Percentiles rank a stretch among this genome's conserved stretches.
Evolutionary conservation across 1,140 invertebrate species (phyloP).

Genomic region (Heliothis virescens): DNA sequence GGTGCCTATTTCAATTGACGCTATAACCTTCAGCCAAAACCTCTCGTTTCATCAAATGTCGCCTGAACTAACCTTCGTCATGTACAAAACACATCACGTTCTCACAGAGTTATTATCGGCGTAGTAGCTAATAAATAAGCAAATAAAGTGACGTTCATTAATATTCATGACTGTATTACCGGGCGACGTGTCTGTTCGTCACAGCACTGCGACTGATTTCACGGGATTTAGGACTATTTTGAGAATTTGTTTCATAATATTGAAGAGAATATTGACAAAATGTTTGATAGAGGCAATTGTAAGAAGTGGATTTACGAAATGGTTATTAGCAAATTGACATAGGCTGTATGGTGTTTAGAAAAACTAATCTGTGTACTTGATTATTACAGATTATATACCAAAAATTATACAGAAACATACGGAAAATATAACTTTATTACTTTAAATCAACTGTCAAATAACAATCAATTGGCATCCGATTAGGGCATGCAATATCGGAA

Average conservation of each 20-base stretch:
- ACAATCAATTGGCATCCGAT: too few relatives aligned
- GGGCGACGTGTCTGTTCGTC: conserved; percentile 55
- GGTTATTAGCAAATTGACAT: background rate
- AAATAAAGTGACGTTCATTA: conserved; percentile 70
- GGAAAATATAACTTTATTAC: too few relatives aligned
- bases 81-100: conserved; percentile 45
- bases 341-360: too few relatives aligned
- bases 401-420: too few relatives aligned
- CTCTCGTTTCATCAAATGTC: conserved; percentile 11
- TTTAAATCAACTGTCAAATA: too few relatives aligned
- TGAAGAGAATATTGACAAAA: background rate
- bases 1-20: too few relatives aligned
- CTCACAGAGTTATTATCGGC: conserved; percentile 59
- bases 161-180: conserved; percentile 70
- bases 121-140: conserved; percentile 68
- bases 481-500: too few relatives aligned
- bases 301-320: background rate
- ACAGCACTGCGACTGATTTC: conserved; percentile 29
- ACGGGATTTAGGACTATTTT: conserved; percentile 35
- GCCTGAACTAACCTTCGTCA: conserved; percentile 22
- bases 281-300: background rate
- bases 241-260: conserved; percentile 12
- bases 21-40: too few relatives aligned
- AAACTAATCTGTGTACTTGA: too few relatives aligned
- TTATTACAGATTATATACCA: too few relatives aligned